Evolutionary conservation across 2,888 invertebrate species (phyloP), one percentile per base, ranked within the genome.

Genomic region (Ormyrus thymus): DNA sequence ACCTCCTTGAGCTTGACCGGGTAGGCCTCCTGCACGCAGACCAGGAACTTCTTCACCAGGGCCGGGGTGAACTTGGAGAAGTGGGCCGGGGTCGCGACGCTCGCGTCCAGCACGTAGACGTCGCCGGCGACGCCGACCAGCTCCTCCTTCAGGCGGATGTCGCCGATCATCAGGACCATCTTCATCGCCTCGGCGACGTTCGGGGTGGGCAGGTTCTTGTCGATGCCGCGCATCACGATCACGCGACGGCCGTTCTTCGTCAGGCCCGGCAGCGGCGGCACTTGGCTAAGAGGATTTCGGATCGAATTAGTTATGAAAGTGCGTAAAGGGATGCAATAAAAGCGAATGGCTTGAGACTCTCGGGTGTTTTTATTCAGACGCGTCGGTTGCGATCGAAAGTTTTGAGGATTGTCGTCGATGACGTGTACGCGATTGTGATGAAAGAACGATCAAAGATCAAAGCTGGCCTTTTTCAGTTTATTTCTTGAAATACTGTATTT

Each of bases 1-100:
- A 96, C 95, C 90, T 96, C 95, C 90, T 96, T 96, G 85, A 96
- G 91, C 89, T 96, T 96, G 0, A 96, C 96, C 6, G 96, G 96
- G 89, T 96, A 97, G 6, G 96, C 96, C 91, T 97, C 96, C 92
- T 95, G 91, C 15, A 96, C 95, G 89, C 95, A 95, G 81, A 96
- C 94, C 85, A 96, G 92, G 91, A 96, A 96, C 90, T 96, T 96
- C 91, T 96, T 96, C 72, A 96, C 94, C 70, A 95, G 90, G 0
- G 94, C 92, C 0, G 96, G 96, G 0, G 96, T 95, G 89, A 96
- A 95, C 91, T 96, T 96, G 83, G 96, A 94, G 88, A 96, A 96
- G 89, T 96, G 96, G 0, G 93, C 92, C 0, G 96, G 94, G 0
- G 95, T 95, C 1, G 95, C 95, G 50, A 95, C 94, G 46, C 93